Evolutionary conservation across 2,797 vertebrate species (phyloP), one percentile per base, ranked within the genome.

Genomic region (Poecilia wingei): DNA sequence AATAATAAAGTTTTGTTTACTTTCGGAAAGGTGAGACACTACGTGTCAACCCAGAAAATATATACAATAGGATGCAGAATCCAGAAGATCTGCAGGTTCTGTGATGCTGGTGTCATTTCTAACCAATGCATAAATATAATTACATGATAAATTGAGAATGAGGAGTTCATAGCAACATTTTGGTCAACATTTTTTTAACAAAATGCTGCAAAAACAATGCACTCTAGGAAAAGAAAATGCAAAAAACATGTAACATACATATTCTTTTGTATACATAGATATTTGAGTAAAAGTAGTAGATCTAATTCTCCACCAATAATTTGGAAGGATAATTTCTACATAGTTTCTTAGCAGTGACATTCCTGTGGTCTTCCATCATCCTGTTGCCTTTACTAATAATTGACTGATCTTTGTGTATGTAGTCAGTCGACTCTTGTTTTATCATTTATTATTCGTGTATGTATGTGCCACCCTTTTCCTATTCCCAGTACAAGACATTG

Each of bases 81-180:
- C 28, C 22, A 6, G 43, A 14, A 25, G 18, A 12, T 4, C 74
- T 57, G 39, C 12, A 46, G 51, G 43, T 74, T 74, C 25, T 81
- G 73, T 84, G 78, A 76, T 70, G 66, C 4, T 43, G 72, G 74
- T 53, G 9, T 74, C 83, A 36, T 53, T 78, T n/a, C 72, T 51
- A 43, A 80, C 78, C 2, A 31, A 41, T 76, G 77, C 74, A 72
- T 79, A 78, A 70, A 76, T 43, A 68, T 66, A 20, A 66, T 68
- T 68, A 41, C 36, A 68, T 51, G 2, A 51, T 51, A 51, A 22
- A 51, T 13, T 36, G 8, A 16, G 2, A 36, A 33, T 20, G 33
- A 20, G 61, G 31, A 36, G 18, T 41, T 39, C 6, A 18, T 39
- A 3, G 20, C 18, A 41, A 68, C 9, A 41, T 41, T 39, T 39